Conservation (phyloP, 2,113 vertebrate species). For the Psilopogon haemacephalus region DNA sequence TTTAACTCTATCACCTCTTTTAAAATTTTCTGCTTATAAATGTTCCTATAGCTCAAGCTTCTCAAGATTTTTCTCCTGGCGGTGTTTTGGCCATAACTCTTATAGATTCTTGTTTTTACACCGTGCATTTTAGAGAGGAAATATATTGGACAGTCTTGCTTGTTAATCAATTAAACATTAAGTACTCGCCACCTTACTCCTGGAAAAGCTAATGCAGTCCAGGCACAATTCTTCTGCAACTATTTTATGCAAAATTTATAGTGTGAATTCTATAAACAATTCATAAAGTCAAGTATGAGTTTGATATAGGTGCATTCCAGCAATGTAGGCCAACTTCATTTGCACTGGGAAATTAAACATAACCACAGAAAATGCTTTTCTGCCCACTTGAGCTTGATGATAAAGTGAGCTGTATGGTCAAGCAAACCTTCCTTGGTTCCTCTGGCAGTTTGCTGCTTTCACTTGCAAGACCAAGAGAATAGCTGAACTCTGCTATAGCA, state of each 20-base stretch:
- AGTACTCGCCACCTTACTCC: slow-evolving; percentile 19
- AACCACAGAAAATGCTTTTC: slow-evolving; percentile 34
- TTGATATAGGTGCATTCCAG: slow-evolving; percentile 26
- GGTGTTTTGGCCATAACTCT: slow-evolving; percentile 39
- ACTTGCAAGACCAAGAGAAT: neutral
- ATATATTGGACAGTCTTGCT: neutral
- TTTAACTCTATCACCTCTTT: neutral
- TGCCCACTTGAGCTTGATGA: neutral
- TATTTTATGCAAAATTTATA: slow-evolving; percentile 76
- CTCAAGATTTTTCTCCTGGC: neutral
- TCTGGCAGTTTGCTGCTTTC: neutral
- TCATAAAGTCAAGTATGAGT: slow-evolving; percentile 75
- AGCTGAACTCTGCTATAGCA: neutral
- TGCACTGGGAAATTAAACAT: slow-evolving; percentile 56
- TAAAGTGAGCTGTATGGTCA: neutral
- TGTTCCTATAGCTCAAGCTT: neutral
- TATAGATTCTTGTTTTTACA: slow-evolving; percentile 19
- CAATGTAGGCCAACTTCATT: slow-evolving; percentile 40
- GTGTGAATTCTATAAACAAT: slow-evolving; percentile 77
- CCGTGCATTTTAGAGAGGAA: slow-evolving; percentile 38
- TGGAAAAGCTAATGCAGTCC: slow-evolving; percentile 38
- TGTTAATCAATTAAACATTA: slow-evolving; percentile 66
- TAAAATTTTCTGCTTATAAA: neutral
- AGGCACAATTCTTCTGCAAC: slow-evolving; percentile 32
- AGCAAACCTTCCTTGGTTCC: neutral